Evolutionary conservation across 2,113 vertebrate species (phyloP), one percentile per base, ranked within the genome.

Genomic region (Calonectris borealis): DNA sequence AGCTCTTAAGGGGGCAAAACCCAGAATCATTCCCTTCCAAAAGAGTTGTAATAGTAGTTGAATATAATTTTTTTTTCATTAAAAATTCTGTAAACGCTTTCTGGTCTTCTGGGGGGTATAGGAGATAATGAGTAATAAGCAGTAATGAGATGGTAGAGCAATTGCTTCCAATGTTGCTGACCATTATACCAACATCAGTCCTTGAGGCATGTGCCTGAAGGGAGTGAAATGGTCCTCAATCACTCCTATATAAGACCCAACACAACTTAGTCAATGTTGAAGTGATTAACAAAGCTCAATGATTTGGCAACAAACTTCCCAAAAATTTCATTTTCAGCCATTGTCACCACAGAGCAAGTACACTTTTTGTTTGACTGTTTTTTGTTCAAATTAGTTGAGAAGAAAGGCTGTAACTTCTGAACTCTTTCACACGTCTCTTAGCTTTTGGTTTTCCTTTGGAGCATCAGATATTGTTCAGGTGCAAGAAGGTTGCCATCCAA

Each of bases 381-480:
- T 58, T 60, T 17, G 2, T 34, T 62, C 5, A 15, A 6, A 46
- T 52, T 22, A 40, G 2, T 7, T 44, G 21, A 69, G n/a, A 64
- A 52, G 34, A 7, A 60, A 58, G 24, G 22, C 18, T 71, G 7
- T 19, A 80, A 19, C 26, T 92, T 61, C 4, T 9, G 15, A 68
- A 27, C 3, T 14, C 25, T 48, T 61, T 22, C 20, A 52, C 6
- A 1, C 0, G 0, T 40, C 9, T 36, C 20, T 71, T 13, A 29
- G 27, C 8, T 54, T 80, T 72, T 66, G 7, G 5, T 44, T 69
- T 92, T 77, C 14, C 24, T 85, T 55, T 71, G 25, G 19, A 76
- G 27, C 21, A 57, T 52, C 48, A 87, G 16, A 7, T 51, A 13
- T 3, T 76, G 10, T 32, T 87, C 31, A 77, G 49, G 22, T 72